Percentiles rank a stretch among this genome's conserved stretches.
phyloP scores from a whole-genome alignment of 2,888 invertebrate genomes.

The Agonopterix subpropinquella region DNA sequence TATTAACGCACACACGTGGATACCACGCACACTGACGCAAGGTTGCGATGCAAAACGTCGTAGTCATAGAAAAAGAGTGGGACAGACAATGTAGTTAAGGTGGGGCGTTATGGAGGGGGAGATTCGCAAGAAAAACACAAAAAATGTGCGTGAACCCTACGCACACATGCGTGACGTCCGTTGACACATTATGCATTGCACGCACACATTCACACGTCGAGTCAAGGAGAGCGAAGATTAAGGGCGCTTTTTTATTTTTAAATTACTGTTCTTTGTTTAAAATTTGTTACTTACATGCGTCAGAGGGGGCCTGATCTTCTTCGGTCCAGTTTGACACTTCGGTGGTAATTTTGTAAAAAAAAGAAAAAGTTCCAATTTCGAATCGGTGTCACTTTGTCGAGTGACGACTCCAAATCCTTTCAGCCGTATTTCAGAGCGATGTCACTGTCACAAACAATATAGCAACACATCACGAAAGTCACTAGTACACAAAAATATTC shows the following conservation, averaged over 20 bases:
- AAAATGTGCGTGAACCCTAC: conserved; percentile 69
- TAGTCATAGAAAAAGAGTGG: conserved; percentile 71
- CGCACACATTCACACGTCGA: conserved; percentile 32
- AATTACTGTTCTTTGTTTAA: conserved; percentile 20
- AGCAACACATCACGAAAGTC: conserved; percentile 59
- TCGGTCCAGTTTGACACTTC: conserved; percentile 74
- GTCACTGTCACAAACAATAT: conserved; percentile 55
- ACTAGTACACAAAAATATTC: conserved; percentile 52
- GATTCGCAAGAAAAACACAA: conserved; percentile 59
- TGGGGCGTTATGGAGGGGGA: conserved; percentile 53
- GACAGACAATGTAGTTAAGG: conserved; percentile 59
- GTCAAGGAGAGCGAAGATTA: conserved; percentile 55
- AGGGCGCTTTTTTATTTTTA: conserved; percentile 32
- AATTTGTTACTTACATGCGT: conserved; percentile 60
- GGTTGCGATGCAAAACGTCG: conserved; percentile 25
- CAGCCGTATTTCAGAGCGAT: conserved; percentile 50
- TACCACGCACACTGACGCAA: conserved; percentile 39
- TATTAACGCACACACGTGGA: conserved; percentile 55
- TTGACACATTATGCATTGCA: conserved; percentile 30
- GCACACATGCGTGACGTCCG: conserved; percentile 37
- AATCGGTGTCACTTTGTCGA: conserved; percentile 57
- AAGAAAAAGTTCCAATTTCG: conserved; percentile 53
- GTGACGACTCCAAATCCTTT: conserved; percentile 52
- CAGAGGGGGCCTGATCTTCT: conserved; percentile 70
- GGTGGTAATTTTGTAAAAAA: conserved; percentile 71